phyloP scores from a whole-genome alignment of 1,140 invertebrate species.

The Megalonaias nervosa region DNA sequence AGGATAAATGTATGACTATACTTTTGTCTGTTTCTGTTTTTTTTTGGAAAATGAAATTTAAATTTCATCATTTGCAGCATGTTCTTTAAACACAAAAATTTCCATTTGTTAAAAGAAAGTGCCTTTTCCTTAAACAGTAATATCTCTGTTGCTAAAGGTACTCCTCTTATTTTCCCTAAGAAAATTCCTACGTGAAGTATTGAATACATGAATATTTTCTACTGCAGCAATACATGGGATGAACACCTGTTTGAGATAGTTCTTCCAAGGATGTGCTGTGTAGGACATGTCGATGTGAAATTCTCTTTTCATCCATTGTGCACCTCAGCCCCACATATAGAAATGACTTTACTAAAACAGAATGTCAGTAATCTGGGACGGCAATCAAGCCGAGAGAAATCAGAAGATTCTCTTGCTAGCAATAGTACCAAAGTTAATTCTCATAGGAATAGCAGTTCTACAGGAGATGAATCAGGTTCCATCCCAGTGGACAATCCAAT shows the following conservation, averaged over 20 bases:
- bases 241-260: conserved; percentile 93
- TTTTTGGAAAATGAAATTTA: no score
- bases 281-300: conserved; percentile 90
- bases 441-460: background rate
- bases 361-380: conserved; percentile 72
- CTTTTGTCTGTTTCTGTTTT: no score
- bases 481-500: conserved; percentile 48
- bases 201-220: conserved; percentile 26
- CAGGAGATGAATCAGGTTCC: conserved; percentile 6
- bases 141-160: no score
- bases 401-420: no score
- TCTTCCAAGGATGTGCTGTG: conserved; percentile 79
- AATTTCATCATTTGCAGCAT: no score
- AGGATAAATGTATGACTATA: no score
- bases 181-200: no score
- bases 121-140: no score
- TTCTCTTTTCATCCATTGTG: conserved; percentile 86
- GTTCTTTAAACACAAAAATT: no score
- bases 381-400: conserved; percentile 5
- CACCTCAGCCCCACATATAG: conserved; percentile 74
- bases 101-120: no score
- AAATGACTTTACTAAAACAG: conserved; percentile 89
- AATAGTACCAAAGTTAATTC: no score
- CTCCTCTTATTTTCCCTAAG: background rate
- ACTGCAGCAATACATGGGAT: conserved; percentile 84